A percentile compares a stretch with the other conserved stretches of the same genome.
These are phyloP conservation scores for Dasypus novemcinctus DNA, from an alignment of 2,113 vertebrate species.

Conservation along the genomic window DNA sequence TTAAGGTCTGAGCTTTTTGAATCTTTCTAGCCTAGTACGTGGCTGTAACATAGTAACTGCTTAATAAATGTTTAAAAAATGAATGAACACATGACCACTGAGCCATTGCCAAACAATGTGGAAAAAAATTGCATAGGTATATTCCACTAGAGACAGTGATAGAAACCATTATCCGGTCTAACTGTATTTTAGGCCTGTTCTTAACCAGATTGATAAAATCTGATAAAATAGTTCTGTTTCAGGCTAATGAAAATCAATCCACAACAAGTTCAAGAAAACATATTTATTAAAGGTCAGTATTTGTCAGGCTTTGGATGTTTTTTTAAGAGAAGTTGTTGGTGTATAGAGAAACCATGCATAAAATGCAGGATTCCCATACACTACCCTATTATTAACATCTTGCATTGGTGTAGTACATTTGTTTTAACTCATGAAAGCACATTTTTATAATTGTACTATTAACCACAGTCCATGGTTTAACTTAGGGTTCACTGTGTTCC, in stretches of 20 bases:
- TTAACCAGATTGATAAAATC: background rate
- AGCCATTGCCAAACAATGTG: background rate
- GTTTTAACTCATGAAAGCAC: too few species aligned
- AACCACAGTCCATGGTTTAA: too few species aligned
- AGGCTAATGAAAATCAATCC: background rate
- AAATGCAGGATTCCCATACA: too few species aligned
- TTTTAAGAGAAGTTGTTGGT: background rate
- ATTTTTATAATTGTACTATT: too few species aligned
- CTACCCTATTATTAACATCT: too few species aligned
- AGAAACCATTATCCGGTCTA: background rate
- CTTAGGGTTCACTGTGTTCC: too few species aligned
- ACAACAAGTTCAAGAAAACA: background rate
- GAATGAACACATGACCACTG: background rate
- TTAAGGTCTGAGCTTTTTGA: background rate
- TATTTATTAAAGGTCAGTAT: background rate
- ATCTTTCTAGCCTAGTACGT: background rate
- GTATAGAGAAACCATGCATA: too few species aligned
- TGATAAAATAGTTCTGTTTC: background rate
- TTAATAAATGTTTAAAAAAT: slow-evolving; percentile 13
- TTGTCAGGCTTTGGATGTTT: background rate
- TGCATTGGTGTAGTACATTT: too few species aligned
- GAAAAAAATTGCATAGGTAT: background rate
- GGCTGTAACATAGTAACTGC: background rate
- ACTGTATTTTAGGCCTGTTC: background rate
- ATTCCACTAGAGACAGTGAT: background rate